These are phyloP conservation scores for Spea hammondii DNA, from an alignment of 2,797 vertebrate species.

Conservation along the genomic window DNA sequence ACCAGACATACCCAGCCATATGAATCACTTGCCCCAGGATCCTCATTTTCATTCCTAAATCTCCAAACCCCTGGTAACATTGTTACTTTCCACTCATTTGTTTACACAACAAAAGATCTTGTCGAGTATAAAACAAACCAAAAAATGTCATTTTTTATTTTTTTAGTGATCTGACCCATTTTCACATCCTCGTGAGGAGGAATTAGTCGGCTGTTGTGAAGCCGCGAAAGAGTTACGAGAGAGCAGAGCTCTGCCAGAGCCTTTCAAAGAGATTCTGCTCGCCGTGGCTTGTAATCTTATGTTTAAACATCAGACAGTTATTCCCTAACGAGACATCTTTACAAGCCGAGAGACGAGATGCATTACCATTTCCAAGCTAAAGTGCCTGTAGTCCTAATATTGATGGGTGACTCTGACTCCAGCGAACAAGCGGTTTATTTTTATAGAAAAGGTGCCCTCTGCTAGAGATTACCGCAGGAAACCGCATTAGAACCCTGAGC, in stretches of 20 bases:
- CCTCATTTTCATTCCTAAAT: too few species aligned
- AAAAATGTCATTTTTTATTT: too few species aligned
- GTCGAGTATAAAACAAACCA: too few species aligned
- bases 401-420: slow-evolving; percentile 35
- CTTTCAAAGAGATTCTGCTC: slow-evolving; percentile 33
- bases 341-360: slow-evolving; percentile 36
- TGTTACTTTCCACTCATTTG: too few species aligned
- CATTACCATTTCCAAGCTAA: slow-evolving; percentile 27
- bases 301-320: slow-evolving; percentile 44
- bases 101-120: too few species aligned
- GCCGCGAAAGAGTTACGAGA: slow-evolving; percentile 4
- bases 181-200: too few species aligned
- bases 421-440: slow-evolving; percentile 21
- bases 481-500: neutral
- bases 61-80: too few species aligned
- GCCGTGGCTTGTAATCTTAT: slow-evolving; percentile 33
- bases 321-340: slow-evolving; percentile 41
- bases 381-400: slow-evolving; percentile 40
- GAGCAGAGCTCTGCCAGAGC: slow-evolving; percentile 9
- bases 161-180: too few species aligned
- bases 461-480: slow-evolving; percentile 13
- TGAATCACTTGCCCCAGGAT: too few species aligned
- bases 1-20: too few species aligned
- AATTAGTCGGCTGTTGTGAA: neutral
- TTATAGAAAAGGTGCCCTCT: slow-evolving; percentile 48